Evolutionary conservation across 2,888 invertebrate genomes (phyloP), one percentile per base, ranked within the genome.

Genomic region (Monochamus alternatus): DNA sequence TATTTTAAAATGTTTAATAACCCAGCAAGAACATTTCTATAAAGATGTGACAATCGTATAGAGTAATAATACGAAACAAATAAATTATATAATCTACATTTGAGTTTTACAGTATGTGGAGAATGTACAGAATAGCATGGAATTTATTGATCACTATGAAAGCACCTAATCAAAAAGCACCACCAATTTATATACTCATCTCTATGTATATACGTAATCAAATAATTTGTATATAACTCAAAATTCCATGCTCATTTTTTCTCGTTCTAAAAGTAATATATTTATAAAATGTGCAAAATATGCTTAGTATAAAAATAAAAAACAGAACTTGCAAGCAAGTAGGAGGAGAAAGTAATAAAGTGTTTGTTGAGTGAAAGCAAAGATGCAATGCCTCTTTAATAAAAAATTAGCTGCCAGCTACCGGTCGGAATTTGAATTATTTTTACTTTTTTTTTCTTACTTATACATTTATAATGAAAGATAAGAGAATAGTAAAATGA

Each of bases 161-260:
- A 72, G 72, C 72, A 72, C 72, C 51, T 55, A 58, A 60, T 70
- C 58, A 64, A 72, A 51, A 62, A 63, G 51, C 62, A 65, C 62
- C 63, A 51, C 22, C 30, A 65, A 52, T 58, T 55, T 44, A 58
- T 65, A 60, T 63, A 70, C 47, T 70, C 51, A 63, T 59, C 55
- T 68, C 22, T 55, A 55, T 55, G 58, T 60, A 71, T 60, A 59
- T 69, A 69, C 52, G 22, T 59, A 73, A 59, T 10, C 47, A 51
- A 64, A 47, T 64, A n/a, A 52, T 58, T n/a, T 71, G 58, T 72
- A 65, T 58, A 64, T 58, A 62, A 66, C 38, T 64, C 47, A 66
- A 70, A 70, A 65, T 73, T 73, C 73, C 60, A 73, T 73, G 73
- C 65, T 65, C 55, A 65, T 73, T 59, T n/a, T 55, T 55, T 65